A percentile compares a stretch with the other conserved stretches of the same genome.
Conservation (phyloP, 2,113 vertebrate genomes). For the Sclerurus mexicanus region DNA sequence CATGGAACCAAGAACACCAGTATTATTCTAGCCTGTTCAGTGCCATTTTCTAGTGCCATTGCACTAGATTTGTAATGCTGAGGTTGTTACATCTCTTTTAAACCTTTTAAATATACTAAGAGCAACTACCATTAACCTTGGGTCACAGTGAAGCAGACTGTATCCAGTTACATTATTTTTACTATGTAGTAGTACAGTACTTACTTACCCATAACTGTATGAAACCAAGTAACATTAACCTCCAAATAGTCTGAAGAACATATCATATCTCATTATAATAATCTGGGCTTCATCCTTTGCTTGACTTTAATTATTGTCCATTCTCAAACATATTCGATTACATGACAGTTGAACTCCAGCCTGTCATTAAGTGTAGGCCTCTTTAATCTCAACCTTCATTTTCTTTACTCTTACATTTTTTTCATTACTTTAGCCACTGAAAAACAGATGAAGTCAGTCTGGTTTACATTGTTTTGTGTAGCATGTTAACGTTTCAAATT, state of each 20-base stretch:
- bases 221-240: conserved; percentile 75
- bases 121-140: conserved; percentile 63
- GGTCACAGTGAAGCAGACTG: conserved; percentile 61
- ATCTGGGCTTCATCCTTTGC: conserved; percentile 69
- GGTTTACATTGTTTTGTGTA: conserved; percentile 22
- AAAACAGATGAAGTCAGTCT: conserved; percentile 51
- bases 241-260: conserved; percentile 62
- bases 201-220: conserved; percentile 70
- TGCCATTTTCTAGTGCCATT: neutral
- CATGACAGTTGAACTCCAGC: conserved; percentile 74
- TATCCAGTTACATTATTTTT: conserved; percentile 72
- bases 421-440: conserved; percentile 5
- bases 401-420: conserved; percentile 48
- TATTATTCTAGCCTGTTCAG: neutral
- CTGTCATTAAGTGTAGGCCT: conserved; percentile 69
- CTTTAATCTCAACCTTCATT: conserved; percentile 72
- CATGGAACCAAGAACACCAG: neutral
- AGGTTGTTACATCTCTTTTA: conserved; percentile 65
- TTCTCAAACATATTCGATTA: conserved; percentile 65
- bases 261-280: conserved; percentile 74
- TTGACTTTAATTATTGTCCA: conserved; percentile 77
- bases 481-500: conserved; percentile 51
- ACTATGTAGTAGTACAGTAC: conserved; percentile 62
- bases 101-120: conserved; percentile 69
- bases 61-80: conserved; percentile 36